Evolutionary conservation across 2,797 vertebrate genomes (phyloP), one percentile per base, ranked within the genome.

Genomic region (Agapornis canus): DNA sequence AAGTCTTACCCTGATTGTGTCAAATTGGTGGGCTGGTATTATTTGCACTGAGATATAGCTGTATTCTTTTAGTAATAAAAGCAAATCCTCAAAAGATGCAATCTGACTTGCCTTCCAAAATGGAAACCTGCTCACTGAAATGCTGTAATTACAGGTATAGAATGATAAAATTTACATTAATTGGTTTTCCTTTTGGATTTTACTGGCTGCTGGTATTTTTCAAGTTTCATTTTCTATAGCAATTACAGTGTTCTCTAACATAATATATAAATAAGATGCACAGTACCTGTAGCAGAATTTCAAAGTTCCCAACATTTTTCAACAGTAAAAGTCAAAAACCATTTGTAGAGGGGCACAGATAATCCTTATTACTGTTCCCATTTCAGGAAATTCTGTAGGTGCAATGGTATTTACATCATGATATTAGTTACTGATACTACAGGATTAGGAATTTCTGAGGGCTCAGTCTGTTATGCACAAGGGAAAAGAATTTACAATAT

Each of bases 181-280:
- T 80, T 96, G 25, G 5, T 66, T 95, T 95, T 93, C 66, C 32
- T 87, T 86, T 63, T 63, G 31, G 22, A 51, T 92, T 94, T 88
- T 80, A 60, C 16, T 75, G 17, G 9, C 40, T 75, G 32, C 23
- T 66, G 63, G 18, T 78, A 19, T 68, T 83, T 91, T 75, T 42
- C 52, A 72, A 52, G 35, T 51, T 93, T 83, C 39, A 35, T 75
- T 78, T 78, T 85, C 80, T 63, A 11, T 29, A 65, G 27, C 10
- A 84, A 64, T 71, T 64, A n/a, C 40, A 70, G 12, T 9, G 10
- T 19, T 75, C 35, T 68, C 9, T 54, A 66, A 31, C 5, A 7
- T 17, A 75, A 6, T 75, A 9, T 31, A 35, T 61, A 76, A 89
- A 52, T 66, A 64, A 70, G 25, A 80, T 25, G 10, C 35, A 26